Base-by-base conservation (phyloP, 2,797 vertebrate genomes). In the Xenops minutus region DNA sequence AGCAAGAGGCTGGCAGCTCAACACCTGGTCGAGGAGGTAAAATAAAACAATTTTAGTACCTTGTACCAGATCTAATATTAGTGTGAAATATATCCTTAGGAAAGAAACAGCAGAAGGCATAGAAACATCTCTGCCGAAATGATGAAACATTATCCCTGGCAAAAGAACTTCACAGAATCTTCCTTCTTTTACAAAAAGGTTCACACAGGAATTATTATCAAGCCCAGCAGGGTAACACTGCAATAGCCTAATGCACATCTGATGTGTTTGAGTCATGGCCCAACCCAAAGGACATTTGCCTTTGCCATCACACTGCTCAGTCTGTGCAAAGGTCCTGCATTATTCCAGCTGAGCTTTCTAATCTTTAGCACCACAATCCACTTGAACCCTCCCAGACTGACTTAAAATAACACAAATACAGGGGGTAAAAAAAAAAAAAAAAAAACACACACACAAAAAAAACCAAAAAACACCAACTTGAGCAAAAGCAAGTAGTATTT, bases 191-290 rank as follows among this genome's bases (percentile, higher is more conserved):
- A 43, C 10, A 30, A 49, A 23, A 39, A n/a, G 1, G 4, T 26
- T 80, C n/a, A 39, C 12, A 15, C 48, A 64, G 64, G n/a, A 85
- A 71, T 44, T 18, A 44, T 9, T 20, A 52, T 1, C 3, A 1
- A 43, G 2, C 30, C 7, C 29, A 22, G 49, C 26, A 67, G 15
- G 17, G 13, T 27, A 54, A 54, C 37, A 2, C 16, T 48, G 37
- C 79, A 59, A 14, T 1, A 46, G 44, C 14, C 26, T 46, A 26
- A 7, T 5, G 26, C 7, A 34, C 39, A 6, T 1, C 7, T 3
- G 9, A 15, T 3, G 2, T 0, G 3, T 20, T 3, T 3, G 9
- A n/a, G 7, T 4, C 27, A 34, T 27, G 8, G 14, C 39, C 27
- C 41, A 43, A 3, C 29, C 16, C 21, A 6, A n/a, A 41, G 32